Base-by-base conservation (phyloP, 2,113 vertebrate genomes). In the Grus americana region DNA sequence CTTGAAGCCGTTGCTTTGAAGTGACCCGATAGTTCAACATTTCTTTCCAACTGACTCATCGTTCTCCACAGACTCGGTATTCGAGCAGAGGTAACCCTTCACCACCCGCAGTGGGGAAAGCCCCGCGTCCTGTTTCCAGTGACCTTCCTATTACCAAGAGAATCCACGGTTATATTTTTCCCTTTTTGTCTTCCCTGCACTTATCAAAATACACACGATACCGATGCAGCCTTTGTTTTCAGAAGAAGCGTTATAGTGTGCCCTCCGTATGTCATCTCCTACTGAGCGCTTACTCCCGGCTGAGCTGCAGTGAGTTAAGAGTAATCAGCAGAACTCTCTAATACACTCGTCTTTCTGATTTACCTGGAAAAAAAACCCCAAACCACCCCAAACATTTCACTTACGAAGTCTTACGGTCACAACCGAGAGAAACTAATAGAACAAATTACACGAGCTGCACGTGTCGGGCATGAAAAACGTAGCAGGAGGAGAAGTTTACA, bases 241-340 rank as follows among this genome's bases (percentile, higher is more conserved):
- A 59, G 62, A 49, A 61, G 30, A 10, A 44, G 32, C 27, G 40
- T 52, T 55, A 9, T 16, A 65, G n/a, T 38, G 20, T 4, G 50
- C 9, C 9, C 46, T 59, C 38, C 3, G 0, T 29, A 23, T 46
- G 23, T 66, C 42, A 20, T 29, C 79, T 94, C 0, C 0, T 66
- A 24, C 50, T 18, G 34, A 75, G 26, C 47, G 20, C 14, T 68
- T 67, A 58, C 11, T 68, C 22, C 27, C 46, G 79, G 34, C 32
- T 78, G 49, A 58, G 46, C 52, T 86, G 21, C n/a, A 52, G 11
- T 16, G 49, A 83, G 11, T 40, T 61, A 58, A 73, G 50, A 92
- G 79, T 65, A 76, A 79, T 73, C 63, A 79, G 38, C 27, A 58
- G 24, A 72, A 65, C 29, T 67, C 30, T 29, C 38, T 32, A 47